A percentile compares a stretch with the other conserved stretches of the same genome.
Evolutionary conservation across 64 coral and sea anemone species (phyloP).

Genomic region (Trachythela sp.): DNA sequence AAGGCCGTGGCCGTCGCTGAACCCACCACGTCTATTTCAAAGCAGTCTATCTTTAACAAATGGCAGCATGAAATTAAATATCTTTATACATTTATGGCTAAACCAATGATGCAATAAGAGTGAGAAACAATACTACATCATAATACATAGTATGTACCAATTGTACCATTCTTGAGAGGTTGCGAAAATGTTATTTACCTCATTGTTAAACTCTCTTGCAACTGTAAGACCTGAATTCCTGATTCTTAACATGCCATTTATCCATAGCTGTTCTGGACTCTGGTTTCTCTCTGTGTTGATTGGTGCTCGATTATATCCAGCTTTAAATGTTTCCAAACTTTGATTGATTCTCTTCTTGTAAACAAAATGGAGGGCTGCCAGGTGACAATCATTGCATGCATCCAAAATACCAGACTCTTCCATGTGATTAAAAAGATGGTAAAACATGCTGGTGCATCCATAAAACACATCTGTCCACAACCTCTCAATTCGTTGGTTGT

Average conservation of each 20-base stretch:
- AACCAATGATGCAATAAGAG: too few relatives aligned
- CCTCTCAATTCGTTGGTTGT: neutral
- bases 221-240: neutral
- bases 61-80: too few relatives aligned
- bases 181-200: neutral
- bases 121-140: too few relatives aligned
- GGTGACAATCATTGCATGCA: constrained; percentile 1
- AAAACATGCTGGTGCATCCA: neutral
- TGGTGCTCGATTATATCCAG: neutral
- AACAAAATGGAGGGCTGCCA: constrained; percentile 6
- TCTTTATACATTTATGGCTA: too few relatives aligned
- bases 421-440: constrained; percentile 15
- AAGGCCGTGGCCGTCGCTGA: too few relatives aligned
- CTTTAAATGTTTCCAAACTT: constrained; percentile 7
- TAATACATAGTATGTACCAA: neutral
- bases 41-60: too few relatives aligned
- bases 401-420: constrained; percentile 32
- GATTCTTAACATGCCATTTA: constrained; percentile 26
- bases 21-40: too few relatives aligned
- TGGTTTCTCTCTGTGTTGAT: constrained; percentile 17
- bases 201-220: neutral
- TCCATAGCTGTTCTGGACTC: constrained; percentile 26
- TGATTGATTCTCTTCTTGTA: constrained; percentile 22
- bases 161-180: too few relatives aligned
- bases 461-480: constrained; percentile 36